Evolutionary conservation across 2,797 vertebrate genomes (phyloP).

Genomic region (Bradypodion pumilum): DNA sequence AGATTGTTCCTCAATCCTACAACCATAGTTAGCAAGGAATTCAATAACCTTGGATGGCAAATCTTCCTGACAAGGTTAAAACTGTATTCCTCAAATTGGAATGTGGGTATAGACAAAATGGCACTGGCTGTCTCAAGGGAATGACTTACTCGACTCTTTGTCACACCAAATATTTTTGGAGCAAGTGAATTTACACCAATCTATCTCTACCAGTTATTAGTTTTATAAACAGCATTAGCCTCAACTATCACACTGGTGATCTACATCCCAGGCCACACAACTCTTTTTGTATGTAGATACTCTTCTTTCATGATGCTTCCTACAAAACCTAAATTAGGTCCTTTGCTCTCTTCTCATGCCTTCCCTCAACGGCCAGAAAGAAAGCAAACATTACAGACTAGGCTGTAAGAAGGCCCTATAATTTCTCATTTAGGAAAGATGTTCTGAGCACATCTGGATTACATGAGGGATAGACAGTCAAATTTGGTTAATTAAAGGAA

Average conservation of each 20-base stretch:
- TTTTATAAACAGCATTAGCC: background rate
- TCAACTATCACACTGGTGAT: background rate
- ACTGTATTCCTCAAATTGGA: background rate
- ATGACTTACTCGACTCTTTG: background rate
- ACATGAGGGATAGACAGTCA: background rate
- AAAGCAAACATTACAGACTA: slow-evolving; percentile 1
- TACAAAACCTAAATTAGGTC: background rate
- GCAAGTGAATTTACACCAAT: background rate
- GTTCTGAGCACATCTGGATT: background rate
- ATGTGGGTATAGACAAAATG: background rate
- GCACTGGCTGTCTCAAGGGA: accelerated
- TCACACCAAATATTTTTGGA: background rate
- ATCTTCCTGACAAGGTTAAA: background rate
- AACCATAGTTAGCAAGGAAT: background rate
- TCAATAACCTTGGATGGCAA: background rate
- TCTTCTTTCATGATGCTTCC: background rate
- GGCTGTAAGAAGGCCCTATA: background rate
- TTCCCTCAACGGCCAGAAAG: background rate
- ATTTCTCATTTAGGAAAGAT: background rate
- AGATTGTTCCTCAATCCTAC: background rate
- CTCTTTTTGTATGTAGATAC: no score
- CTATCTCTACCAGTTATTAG: background rate
- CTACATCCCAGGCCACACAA: background rate
- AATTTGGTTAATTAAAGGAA: background rate
- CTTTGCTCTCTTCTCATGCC: slow-evolving; percentile 1